phyloP scores from a whole-genome alignment of 2,113 vertebrate genomes.

The Etia nguti region DNA sequence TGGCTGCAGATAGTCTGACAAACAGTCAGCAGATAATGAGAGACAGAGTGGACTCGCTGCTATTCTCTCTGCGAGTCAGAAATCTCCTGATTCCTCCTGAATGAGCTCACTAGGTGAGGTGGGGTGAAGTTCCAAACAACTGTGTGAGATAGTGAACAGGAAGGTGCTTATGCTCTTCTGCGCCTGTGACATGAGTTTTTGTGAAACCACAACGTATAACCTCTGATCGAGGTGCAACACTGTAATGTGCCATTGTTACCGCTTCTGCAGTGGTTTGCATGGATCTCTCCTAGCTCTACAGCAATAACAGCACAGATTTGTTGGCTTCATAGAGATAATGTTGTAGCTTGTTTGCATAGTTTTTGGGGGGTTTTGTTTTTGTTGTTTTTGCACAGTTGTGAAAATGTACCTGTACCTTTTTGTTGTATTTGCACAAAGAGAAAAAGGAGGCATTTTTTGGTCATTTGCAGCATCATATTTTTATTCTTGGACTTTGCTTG shows the following conservation, averaged over 20 bases:
- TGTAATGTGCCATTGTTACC: background rate
- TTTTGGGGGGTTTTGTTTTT: background rate
- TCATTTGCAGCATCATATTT: background rate
- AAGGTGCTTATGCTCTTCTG: background rate
- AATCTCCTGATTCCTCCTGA: conserved; percentile 39
- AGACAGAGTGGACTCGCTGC: conserved; percentile 40
- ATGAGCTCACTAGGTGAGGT: conserved; percentile 8
- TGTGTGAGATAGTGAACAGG: background rate
- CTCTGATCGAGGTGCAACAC: background rate
- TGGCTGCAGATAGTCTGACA: conserved; percentile 47
- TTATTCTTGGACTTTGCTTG: background rate
- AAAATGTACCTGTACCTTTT: background rate
- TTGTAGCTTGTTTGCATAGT: background rate
- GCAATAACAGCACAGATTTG: background rate
- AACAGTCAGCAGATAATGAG: conserved; percentile 59
- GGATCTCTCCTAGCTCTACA: background rate
- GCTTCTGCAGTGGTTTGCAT: background rate
- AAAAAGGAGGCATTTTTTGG: background rate
- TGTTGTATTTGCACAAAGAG: background rate
- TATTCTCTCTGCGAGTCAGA: conserved; percentile 24
- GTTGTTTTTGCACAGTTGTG: background rate
- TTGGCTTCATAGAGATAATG: background rate
- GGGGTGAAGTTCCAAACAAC: background rate
- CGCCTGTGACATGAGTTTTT: background rate
- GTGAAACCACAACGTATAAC: background rate